A percentile compares a stretch with the other conserved stretches of the same genome.
These are phyloP conservation scores for Drosophila sproati DNA, from an alignment of 1,140 invertebrate genomes.

Conservation along the genomic window DNA sequence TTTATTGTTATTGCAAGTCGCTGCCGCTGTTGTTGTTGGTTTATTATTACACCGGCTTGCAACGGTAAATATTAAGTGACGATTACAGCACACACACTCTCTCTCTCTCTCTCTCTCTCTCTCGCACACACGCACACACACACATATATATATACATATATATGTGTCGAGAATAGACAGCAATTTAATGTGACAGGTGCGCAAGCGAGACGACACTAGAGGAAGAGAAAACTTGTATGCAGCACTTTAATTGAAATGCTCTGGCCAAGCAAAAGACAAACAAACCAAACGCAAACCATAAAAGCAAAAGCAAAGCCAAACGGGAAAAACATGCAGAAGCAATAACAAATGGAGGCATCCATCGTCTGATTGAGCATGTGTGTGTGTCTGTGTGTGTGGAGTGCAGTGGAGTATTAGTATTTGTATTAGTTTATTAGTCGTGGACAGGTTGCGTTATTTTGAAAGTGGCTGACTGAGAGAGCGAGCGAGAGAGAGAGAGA, in stretches of 20 bases:
- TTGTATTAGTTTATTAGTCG: conserved; percentile 21
- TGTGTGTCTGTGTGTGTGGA: conserved; percentile 12
- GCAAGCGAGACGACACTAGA: conserved; percentile 46
- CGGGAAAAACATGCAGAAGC: conserved; percentile 39
- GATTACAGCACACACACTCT: conserved; percentile 56
- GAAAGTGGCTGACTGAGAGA: conserved; percentile 35
- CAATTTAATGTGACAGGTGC: conserved; percentile 20
- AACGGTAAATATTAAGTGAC: conserved; percentile 69
- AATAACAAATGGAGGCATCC: conserved; percentile 48
- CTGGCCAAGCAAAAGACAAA: conserved; percentile 32
- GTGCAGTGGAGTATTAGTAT: conserved; percentile 1
- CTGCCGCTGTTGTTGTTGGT: conserved; percentile 24
- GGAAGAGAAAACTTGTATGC: conserved; percentile 65
- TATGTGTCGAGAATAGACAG: conserved; percentile 23
- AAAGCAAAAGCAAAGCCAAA: conserved; percentile 18
- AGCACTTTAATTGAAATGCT: conserved; percentile 71
- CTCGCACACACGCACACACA: conserved; percentile 1
- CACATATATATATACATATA: not conserved
- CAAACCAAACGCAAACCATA: conserved; percentile 20
- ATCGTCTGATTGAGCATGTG: conserved; percentile 51
- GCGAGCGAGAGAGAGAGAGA: conserved; percentile 13
- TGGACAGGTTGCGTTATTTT: conserved; percentile 57
- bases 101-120: too few relatives aligned
- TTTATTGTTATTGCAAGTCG: conserved; percentile 18
- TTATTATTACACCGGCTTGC: conserved; percentile 61